Percentiles rank a stretch among this genome's conserved stretches.
These are phyloP conservation scores for Platichthys stellatus DNA, from an alignment of 2,113 vertebrate genomes.

Conservation along the genomic window DNA sequence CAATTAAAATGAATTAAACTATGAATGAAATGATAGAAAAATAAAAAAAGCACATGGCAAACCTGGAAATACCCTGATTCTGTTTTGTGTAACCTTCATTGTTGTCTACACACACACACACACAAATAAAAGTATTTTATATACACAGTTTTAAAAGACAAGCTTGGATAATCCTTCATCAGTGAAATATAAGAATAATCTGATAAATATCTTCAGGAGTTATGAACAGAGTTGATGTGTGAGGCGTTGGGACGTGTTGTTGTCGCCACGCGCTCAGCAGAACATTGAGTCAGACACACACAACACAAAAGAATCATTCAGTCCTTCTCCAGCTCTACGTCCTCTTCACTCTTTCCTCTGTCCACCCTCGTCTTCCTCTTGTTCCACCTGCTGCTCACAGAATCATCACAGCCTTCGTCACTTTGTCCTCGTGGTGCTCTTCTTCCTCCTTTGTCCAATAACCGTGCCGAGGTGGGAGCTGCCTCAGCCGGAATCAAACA, in stretches of 20 bases:
- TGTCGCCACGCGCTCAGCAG: too few species aligned
- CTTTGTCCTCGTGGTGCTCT: slow-evolving; percentile 3
- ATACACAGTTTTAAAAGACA: slow-evolving; percentile 42
- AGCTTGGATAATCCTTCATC: slow-evolving; percentile 4
- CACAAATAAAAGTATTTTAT: slow-evolving; percentile 44
- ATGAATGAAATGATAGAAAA: slow-evolving; percentile 83
- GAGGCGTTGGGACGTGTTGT: too few species aligned
- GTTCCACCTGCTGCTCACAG: slow-evolving; percentile 3
- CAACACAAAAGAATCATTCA: slow-evolving; percentile 23
- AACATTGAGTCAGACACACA: not conserved
- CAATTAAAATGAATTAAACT: slow-evolving; percentile 83
- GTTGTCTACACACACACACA: not conserved
- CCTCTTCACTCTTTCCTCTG: slow-evolving; percentile 12
- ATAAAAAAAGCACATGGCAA: slow-evolving; percentile 83
- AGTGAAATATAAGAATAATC: slow-evolving; percentile 40
- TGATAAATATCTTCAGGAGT: slow-evolving; percentile 20
- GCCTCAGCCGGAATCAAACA: slow-evolving; percentile 44
- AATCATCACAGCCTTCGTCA: not conserved
- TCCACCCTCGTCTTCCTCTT: not conserved
- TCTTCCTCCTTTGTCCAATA: slow-evolving; percentile 40
- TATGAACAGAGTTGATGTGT: slow-evolving; percentile 3
- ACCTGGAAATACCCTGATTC: slow-evolving; percentile 56
- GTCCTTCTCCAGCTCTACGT: not conserved
- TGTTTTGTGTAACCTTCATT: not conserved
- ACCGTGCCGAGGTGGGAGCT: slow-evolving; percentile 15